These are phyloP conservation scores for Siniperca obscura DNA, from an alignment of 2,797 vertebrate species.

Conservation along the genomic window DNA sequence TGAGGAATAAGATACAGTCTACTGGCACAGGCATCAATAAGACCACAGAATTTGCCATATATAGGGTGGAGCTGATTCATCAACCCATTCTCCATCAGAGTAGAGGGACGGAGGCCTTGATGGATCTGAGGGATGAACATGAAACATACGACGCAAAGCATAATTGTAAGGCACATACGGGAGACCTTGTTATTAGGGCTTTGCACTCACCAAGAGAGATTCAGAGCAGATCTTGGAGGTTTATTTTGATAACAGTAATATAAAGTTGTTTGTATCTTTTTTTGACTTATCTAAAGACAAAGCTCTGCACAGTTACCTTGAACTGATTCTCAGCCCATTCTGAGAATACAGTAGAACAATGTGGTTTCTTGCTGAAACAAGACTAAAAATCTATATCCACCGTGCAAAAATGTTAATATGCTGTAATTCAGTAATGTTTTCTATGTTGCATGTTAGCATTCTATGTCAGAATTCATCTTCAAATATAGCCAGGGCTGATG, in stretches of 20 bases:
- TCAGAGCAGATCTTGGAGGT: slow-evolving; percentile 22
- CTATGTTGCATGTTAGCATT: not conserved
- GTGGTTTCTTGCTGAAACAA: not conserved
- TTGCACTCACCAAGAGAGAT: slow-evolving; percentile 31
- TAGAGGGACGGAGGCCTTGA: slow-evolving; percentile 35
- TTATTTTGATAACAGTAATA: slow-evolving; percentile 52
- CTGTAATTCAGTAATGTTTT: not conserved
- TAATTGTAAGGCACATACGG: slow-evolving; percentile 64
- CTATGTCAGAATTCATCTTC: not conserved
- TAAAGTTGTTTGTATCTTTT: slow-evolving; percentile 6
- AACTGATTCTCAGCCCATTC: not conserved
- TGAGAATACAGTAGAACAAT: not conserved
- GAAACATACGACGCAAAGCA: slow-evolving; percentile 47
- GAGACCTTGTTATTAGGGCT: slow-evolving; percentile 72
- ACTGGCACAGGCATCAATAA: slow-evolving; percentile 27
- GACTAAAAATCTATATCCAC: not conserved
- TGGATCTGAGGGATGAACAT: slow-evolving; percentile 57
- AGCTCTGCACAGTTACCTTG: not conserved
- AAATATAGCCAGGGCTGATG: not conserved
- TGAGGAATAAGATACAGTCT: not conserved
- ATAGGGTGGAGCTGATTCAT: slow-evolving; percentile 64
- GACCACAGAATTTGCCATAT: slow-evolving; percentile 56
- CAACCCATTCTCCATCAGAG: slow-evolving; percentile 32
- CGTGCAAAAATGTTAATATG: not conserved
- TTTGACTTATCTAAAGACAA: not conserved